Percentiles rank a stretch among this genome's conserved stretches.
phyloP scores from a whole-genome alignment of 2,888 invertebrate genomes.

The Cheilosia scutellata region DNA sequence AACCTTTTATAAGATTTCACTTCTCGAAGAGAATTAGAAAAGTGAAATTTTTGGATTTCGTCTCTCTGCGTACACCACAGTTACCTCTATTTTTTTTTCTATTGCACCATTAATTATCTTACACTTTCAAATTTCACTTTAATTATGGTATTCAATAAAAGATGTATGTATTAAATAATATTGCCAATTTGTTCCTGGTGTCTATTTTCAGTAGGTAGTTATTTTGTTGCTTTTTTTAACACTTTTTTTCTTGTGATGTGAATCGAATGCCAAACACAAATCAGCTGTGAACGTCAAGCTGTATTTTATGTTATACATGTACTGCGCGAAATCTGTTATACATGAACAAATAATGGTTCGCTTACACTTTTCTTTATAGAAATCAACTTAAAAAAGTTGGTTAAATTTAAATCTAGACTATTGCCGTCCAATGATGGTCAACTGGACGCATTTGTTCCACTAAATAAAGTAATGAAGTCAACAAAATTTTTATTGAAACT shows the following conservation, averaged over 20 bases:
- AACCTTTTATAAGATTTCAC: constrained; percentile 66
- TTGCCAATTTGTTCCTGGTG: constrained; percentile 23
- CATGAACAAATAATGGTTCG: constrained; percentile 27
- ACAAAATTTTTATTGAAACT: constrained; percentile 80
- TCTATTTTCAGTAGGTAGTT: constrained; percentile 28
- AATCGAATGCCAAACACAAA: constrained; percentile 60
- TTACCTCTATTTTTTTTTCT: constrained; percentile 14
- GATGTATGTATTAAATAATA: constrained; percentile 1
- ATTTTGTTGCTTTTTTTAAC: constrained; percentile 31
- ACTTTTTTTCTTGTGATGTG: constrained; percentile 36
- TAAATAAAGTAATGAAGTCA: constrained; percentile 81
- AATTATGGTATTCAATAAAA: constrained; percentile 5
- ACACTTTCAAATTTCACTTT: constrained; percentile 70
- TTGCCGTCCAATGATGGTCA: constrained; percentile 77
- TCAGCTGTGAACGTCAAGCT: constrained; percentile 56
- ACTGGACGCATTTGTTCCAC: constrained; percentile 82
- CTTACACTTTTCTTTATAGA: constrained; percentile 77
- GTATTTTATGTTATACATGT: constrained; percentile 52
- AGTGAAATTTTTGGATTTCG: constrained; percentile 46
- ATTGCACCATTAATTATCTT: constrained; percentile 31
- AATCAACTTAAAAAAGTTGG: constrained; percentile 82
- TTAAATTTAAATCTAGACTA: constrained; percentile 79
- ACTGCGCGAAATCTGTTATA: constrained; percentile 58
- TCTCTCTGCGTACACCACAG: constrained; percentile 27
- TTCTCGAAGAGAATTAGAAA: constrained; percentile 19